Percentiles rank a stretch among this genome's conserved stretches.
These are phyloP conservation scores for Microvelia longipes DNA, from an alignment of 1,140 invertebrate species.

Conservation along the genomic window DNA sequence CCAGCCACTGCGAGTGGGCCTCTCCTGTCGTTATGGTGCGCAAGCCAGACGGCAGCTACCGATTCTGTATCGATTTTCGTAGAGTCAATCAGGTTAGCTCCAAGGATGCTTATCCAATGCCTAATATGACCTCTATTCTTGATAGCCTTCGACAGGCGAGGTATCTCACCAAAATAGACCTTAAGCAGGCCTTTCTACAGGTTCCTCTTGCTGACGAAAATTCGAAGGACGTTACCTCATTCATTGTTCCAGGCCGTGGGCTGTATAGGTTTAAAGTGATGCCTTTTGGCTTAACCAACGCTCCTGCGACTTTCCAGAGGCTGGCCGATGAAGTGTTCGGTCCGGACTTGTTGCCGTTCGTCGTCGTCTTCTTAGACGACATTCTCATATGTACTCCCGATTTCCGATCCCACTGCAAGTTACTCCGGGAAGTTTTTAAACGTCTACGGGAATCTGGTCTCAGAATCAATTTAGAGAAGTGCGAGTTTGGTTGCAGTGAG, in stretches of 20 bases:
- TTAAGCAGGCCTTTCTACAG: no score
- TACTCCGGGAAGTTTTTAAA: conserved; percentile 18
- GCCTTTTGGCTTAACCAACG: no score
- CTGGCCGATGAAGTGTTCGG: conserved; percentile 2
- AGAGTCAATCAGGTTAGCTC: conserved; percentile 12
- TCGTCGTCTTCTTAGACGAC: conserved; percentile 24
- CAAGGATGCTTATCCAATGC: conserved; percentile 20
- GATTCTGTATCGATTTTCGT: conserved; percentile 19
- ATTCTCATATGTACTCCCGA: conserved; percentile 20
- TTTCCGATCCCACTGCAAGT: conserved; percentile 20
- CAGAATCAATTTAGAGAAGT: conserved; percentile 26
- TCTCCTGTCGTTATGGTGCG: conserved; percentile 21
- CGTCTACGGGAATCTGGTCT: conserved; percentile 20
- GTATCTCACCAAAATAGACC: no score
- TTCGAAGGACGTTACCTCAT: no score
- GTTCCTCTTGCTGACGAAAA: no score
- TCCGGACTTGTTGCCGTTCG: background rate
- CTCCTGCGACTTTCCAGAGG: no score
- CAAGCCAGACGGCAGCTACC: conserved; percentile 21
- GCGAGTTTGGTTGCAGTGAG: conserved; percentile 24
- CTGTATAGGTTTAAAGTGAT: no score
- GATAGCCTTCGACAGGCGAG: no score
- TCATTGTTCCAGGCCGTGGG: no score
- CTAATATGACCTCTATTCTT: conserved; percentile 19
- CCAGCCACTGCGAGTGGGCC: conserved; percentile 22